phyloP scores from a whole-genome alignment of 2,888 invertebrate species.

The Lottia gigantea region DNA sequence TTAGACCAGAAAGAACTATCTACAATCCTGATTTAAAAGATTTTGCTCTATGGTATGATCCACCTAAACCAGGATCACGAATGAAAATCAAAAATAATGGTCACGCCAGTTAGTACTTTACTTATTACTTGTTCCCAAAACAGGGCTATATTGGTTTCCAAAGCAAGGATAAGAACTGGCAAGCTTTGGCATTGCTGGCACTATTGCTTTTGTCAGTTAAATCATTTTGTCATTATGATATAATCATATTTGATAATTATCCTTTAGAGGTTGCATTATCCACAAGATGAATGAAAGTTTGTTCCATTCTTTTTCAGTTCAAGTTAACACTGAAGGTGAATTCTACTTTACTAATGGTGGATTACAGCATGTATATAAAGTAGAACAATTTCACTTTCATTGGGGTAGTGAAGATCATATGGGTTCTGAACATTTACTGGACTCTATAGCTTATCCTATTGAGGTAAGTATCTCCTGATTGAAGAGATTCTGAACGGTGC shows the following conservation, averaged over 20 bases:
- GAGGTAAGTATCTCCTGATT: conserved; percentile 47
- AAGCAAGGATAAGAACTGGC: too few species aligned
- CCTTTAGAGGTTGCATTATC: too few species aligned
- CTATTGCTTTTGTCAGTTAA: too few species aligned
- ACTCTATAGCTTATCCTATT: conserved; percentile 74
- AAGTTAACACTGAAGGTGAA: conserved; percentile 49
- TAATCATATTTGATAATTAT: too few species aligned
- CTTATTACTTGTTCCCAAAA: too few species aligned
- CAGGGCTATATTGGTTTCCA: too few species aligned
- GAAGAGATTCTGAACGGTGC: too few species aligned
- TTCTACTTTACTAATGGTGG: conserved; percentile 56
- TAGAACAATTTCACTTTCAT: conserved; percentile 85
- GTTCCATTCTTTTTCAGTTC: conserved; percentile 36
- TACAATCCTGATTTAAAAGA: conserved; percentile 53
- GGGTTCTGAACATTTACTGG: conserved; percentile 82
- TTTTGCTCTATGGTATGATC: conserved; percentile 74
- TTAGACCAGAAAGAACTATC: conserved; percentile 68
- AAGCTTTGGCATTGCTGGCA: too few species aligned
- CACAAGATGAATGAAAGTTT: background rate
- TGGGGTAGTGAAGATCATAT: conserved; percentile 82
- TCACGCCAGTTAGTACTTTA: conserved; percentile 75
- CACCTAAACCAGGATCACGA: conserved; percentile 51
- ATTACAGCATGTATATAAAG: conserved; percentile 54
- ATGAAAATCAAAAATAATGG: conserved; percentile 77
- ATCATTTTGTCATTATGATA: too few species aligned